Conservation (phyloP, 2,113 vertebrate genomes). For the Hypocryptadius cinnamomeus region DNA sequence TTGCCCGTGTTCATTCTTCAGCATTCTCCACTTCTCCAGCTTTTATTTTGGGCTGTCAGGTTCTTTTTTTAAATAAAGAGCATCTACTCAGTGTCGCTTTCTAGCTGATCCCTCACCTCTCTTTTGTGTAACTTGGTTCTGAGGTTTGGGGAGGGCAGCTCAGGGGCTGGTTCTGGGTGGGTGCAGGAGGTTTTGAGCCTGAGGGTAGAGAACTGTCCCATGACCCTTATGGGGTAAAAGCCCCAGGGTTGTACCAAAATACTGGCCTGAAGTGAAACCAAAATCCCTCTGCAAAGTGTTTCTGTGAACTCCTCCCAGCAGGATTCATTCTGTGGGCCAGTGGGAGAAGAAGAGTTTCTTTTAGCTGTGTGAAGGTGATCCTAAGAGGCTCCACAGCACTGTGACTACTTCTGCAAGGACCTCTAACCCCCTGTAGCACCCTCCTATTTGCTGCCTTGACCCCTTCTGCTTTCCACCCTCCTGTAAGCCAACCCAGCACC, state of each 20-base stretch:
- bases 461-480: background rate
- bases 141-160: background rate
- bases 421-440: background rate
- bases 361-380: background rate
- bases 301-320: background rate
- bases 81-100: background rate
- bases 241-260: background rate
- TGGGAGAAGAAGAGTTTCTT: background rate
- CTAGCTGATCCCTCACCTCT: background rate
- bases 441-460: background rate
- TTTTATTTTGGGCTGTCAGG: background rate
- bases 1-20: background rate
- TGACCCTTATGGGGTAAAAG: background rate
- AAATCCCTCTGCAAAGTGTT: background rate
- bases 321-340: background rate
- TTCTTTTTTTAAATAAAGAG: background rate
- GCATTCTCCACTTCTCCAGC: background rate
- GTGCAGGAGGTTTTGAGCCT: background rate
- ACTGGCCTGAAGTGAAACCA: background rate
- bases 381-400: background rate
- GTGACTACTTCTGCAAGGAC: background rate
- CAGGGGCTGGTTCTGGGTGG: background rate
- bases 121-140: background rate
- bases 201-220: background rate
- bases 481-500: background rate